Percentiles rank a stretch among this genome's conserved stretches.
phyloP scores from a whole-genome alignment of 2,113 vertebrate species.

The Rhinopomastus cyanomelas region DNA sequence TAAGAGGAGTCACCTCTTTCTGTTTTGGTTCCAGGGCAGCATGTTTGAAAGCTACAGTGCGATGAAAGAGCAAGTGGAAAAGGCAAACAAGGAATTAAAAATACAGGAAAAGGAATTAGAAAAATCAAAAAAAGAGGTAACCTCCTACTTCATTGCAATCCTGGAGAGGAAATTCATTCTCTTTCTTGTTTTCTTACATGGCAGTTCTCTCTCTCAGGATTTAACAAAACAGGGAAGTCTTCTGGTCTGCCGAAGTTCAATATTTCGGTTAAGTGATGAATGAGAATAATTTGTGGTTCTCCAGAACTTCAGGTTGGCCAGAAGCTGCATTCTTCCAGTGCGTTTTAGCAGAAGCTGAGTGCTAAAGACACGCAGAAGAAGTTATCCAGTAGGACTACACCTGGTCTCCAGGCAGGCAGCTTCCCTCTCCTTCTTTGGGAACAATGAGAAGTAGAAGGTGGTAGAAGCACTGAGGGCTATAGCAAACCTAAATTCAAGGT shows the following conservation, averaged over 20 bases:
- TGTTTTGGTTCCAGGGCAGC: neutral
- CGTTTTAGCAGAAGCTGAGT: neutral
- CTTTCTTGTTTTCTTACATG: neutral
- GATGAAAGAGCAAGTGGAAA: conserved; percentile 56
- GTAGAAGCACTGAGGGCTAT: neutral
- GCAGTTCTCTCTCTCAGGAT: neutral
- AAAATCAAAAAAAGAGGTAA: conserved; percentile 70
- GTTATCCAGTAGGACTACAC: neutral
- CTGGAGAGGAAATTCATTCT: neutral
- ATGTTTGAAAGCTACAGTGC: neutral
- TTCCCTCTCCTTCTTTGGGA: neutral
- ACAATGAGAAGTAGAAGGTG: neutral
- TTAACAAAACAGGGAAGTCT: neutral
- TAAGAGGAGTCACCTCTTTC: neutral
- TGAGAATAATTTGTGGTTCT: neutral
- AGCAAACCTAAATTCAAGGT: neutral
- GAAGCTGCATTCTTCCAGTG: neutral
- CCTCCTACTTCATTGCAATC: neutral
- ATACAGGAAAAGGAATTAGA: conserved; percentile 48
- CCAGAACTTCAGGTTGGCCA: neutral
- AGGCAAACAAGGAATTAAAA: conserved; percentile 57
- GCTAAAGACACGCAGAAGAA: neutral
- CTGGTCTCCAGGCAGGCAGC: neutral
- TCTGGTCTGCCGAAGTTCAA: neutral
- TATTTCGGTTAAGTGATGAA: neutral